These are phyloP conservation scores for Paedocypris sp. DNA, from an alignment of 2,113 vertebrate species.

Conservation along the genomic window DNA sequence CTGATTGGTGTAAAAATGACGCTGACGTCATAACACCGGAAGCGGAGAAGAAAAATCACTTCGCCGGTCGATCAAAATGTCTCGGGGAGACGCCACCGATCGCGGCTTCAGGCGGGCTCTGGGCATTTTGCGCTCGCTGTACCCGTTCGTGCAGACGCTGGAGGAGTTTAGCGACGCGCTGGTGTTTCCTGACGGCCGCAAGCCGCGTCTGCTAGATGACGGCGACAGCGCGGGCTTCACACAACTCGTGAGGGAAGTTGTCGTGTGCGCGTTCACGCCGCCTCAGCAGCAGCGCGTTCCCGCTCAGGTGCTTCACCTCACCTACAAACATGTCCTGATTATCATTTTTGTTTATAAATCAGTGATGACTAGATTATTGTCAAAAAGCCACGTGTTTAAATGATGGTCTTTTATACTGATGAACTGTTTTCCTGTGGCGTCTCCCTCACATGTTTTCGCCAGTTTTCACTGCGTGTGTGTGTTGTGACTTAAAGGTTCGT, in stretches of 20 bases:
- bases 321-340: too few species aligned
- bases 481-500: too few species aligned
- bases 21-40: too few species aligned
- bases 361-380: too few species aligned
- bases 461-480: too few species aligned
- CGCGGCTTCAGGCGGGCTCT: conserved; percentile 25
- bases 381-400: too few species aligned
- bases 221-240: conserved; percentile 40
- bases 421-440: too few species aligned
- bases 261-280: conserved; percentile 47
- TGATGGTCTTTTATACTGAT: too few species aligned
- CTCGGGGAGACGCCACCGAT: conserved; percentile 26
- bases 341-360: too few species aligned
- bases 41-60: background rate
- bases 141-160: conserved; percentile 39
- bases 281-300: conserved; percentile 29
- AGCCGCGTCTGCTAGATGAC: conserved; percentile 31
- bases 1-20: background rate
- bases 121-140: conserved; percentile 41
- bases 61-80: background rate
- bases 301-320: conserved; percentile 39
- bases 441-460: too few species aligned
- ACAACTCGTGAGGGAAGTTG: conserved; percentile 35
- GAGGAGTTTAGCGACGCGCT: conserved; percentile 44
- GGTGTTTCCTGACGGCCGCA: conserved; percentile 46